Evolutionary conservation across 1,140 invertebrate genomes (phyloP), one percentile per base, ranked within the genome.

Genomic region (Pantala flavescens): DNA sequence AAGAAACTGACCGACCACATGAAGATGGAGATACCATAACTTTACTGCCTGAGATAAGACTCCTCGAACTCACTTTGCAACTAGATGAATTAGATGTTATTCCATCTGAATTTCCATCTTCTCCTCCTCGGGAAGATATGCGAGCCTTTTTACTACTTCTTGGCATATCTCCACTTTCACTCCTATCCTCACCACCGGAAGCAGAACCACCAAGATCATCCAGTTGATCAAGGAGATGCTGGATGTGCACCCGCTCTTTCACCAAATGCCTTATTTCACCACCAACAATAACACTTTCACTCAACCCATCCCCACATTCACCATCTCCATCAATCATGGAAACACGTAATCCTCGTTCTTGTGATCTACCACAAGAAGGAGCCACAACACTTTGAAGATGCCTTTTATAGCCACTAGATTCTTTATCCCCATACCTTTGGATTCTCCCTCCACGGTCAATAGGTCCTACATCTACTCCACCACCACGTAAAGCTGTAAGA

Each of bases 211-310:
- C 70, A 14, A 21, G 90, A 77, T 91, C 89, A 79, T 91, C 90
- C 55, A 90, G 83, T 79, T 91, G 89, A 79, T 91, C 90, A 23
- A 90, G 79, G 7, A 75, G 72, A 19, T 75, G 73, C 73, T 74
- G 75, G 42, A 90, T 83, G 79, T 88, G 89, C 7, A 88, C 88
- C 63, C 89, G 85, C 79, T 90, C 89, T 80, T 91, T 91, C 78
- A 91, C 89, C 70, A 90, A 83, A 78, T 90, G 87, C 70, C 88
- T 81, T 72, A 91, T 90, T 79, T 90, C 87, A 3, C 71, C 23
- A 63, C 49, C 49, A 63, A 63, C 49, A 19, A 63, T 21, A 63
- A 63, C 49, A 63, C 49, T 63, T 19, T 63, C 49, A 63, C 49
- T 63, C 49, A 63, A 19, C n/a, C 49, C 49, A 63, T 63, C 49